Base-by-base conservation (phyloP, 2,797 vertebrate genomes). In the Betta splendens region DNA sequence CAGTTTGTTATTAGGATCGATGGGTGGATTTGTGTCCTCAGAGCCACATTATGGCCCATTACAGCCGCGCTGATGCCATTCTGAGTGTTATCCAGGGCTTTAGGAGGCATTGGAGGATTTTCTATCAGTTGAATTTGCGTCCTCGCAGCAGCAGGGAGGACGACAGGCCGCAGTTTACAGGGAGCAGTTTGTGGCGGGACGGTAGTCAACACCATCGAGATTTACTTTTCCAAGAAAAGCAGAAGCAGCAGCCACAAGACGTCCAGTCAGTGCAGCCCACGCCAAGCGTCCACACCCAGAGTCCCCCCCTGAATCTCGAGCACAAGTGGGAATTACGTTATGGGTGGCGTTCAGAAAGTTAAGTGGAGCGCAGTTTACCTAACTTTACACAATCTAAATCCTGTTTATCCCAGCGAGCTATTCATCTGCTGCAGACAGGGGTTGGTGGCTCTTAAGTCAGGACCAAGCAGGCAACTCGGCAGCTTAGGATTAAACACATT, bases 371-470 rank as follows among this genome's bases (percentile, higher is more conserved):
- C 23, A 46, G 57, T 81, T 81, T 69, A 72, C 51, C 20, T 31
- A 81, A 80, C 64, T 86, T 84, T 69, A 75, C 44, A 68, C 36
- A 55, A 25, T 76, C 56, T 78, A 70, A 79, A 59, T 58, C 72
- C 36, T 61, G 64, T 77, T 83, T 72, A 88, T 80, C 63, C 65
- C 39, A 17, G n/a, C 22, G 73, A 81, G 58, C 60, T 75, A 81
- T 76, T 83, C 71, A 78, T 58, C 63, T 78, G 62, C 64, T 47
- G 67, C 52, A 66, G 58, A 64, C 65, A 53, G 61, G 40, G 56
- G 47, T 72, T 21, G 39, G 36, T 23, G 69, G 47, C 4, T 59
- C 51, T 54, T 60, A 49, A 6, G 3, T 40, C 40, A 56, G 7
- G 10, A 59, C 20, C 57, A 56, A 23, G 20, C 22, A 65, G 32